Percentiles rank a stretch among this genome's conserved stretches.
Conservation (phyloP, 2,113 vertebrate species). For the Neotoma lepida region DNA sequence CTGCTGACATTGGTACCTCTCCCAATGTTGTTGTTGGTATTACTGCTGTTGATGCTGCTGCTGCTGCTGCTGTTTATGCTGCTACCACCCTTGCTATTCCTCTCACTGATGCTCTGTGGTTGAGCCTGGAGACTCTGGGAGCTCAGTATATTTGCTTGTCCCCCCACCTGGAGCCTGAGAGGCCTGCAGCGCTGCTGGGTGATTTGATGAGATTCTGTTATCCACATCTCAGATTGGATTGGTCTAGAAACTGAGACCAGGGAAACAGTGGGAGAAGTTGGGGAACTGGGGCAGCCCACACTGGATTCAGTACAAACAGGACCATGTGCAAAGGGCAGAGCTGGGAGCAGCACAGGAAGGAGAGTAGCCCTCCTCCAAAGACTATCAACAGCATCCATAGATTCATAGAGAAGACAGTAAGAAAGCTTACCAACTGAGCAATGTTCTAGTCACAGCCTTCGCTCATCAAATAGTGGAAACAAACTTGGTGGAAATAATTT, state of each 20-base stretch:
- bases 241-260: not conserved
- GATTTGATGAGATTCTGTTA: not conserved
- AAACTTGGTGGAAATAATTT: not conserved
- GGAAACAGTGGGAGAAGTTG: too few relatives aligned
- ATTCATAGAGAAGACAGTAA: not conserved
- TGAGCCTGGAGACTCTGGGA: not conserved
- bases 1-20: accelerated
- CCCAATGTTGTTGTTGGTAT: accelerated
- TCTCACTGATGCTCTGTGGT: not conserved
- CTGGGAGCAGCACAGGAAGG: not conserved
- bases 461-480: not conserved
- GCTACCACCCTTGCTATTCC: accelerated
- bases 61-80: accelerated
- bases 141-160: not conserved
- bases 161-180: not conserved
- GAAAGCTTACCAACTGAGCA: not conserved
- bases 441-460: not conserved
- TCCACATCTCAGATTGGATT: not conserved
- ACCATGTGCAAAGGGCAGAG: not conserved
- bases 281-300: not conserved
- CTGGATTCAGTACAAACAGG: not conserved
- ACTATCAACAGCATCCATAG: not conserved
- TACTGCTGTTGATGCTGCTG: accelerated
- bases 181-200: too few relatives aligned
- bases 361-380: not conserved